Percentiles rank a stretch among this genome's conserved stretches.
phyloP scores from a whole-genome alignment of 2,797 vertebrate species.

The Poeciliopsis turneri region DNA sequence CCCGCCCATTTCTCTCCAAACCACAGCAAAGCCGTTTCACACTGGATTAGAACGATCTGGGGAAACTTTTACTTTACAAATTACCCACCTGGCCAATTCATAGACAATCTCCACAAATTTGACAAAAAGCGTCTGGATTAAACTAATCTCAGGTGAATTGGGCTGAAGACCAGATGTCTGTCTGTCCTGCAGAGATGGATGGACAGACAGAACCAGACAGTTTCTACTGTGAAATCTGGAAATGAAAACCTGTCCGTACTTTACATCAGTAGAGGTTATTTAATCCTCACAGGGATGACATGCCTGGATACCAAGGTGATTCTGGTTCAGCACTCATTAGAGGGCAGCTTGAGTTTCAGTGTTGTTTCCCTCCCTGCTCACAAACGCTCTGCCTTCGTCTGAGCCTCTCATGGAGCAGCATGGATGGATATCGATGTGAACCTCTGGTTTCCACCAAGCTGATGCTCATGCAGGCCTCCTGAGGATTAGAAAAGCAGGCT shows the following conservation, averaged over 20 bases:
- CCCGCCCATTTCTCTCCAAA: too few species aligned
- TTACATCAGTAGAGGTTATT: slow-evolving; percentile 10
- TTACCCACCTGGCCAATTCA: too few species aligned
- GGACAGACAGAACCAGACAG: slow-evolving; percentile 5
- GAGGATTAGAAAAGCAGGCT: background rate
- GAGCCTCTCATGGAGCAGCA: background rate
- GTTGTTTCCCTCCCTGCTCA: background rate
- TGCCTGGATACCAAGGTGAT: background rate
- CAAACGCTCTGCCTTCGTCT: background rate
- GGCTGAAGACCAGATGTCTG: slow-evolving; percentile 2
- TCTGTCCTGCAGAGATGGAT: slow-evolving; percentile 18
- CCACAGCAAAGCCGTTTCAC: too few species aligned
- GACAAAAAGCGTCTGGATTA: too few species aligned
- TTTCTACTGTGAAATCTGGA: slow-evolving; percentile 17
- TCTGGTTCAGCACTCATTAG: slow-evolving; percentile 3
- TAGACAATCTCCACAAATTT: too few species aligned
- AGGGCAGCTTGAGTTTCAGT: background rate
- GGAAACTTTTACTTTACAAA: too few species aligned
- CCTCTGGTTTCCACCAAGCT: background rate
- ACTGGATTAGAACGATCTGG: too few species aligned
- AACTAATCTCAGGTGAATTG: too few species aligned
- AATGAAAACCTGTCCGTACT: slow-evolving; percentile 15
- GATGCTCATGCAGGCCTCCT: background rate
- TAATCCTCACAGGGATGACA: slow-evolving; percentile 2
- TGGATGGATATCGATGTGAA: background rate